Evolutionary conservation across 2,888 invertebrate species (phyloP), one percentile per base, ranked within the genome.

Genomic region (Perizoma affinitatum): DNA sequence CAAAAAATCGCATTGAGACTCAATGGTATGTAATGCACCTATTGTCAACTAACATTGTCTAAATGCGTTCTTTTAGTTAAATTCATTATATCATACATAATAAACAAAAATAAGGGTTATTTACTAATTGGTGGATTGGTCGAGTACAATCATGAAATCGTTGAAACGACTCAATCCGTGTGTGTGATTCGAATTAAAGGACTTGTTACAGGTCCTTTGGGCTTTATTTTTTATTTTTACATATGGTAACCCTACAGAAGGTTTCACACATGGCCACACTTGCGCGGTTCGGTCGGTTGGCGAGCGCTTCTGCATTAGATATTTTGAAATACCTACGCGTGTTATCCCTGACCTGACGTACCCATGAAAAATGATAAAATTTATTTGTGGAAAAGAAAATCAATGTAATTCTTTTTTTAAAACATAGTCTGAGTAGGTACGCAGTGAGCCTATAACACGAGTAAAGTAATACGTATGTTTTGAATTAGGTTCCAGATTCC

Each of bases 181-280:
- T 87, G 90, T 90, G 80, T 86, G 81, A 91, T 90, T 84, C 90
- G 88, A 84, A 90, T 92, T 90, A 91, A 79, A 78, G 83, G 83
- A 83, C 83, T 84, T 85, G 89, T 89, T 90, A 88, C 87, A 87
- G 81, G 82, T 82, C 67, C 76, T 75, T 75, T 68, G 69, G 71
- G 76, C 72, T 75, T 61, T 54, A 54, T 40, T 54, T 76, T 44
- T 76, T 75, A 82, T 86, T 86, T 86, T 84, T 79, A 80, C 78
- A 75, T 79, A 78, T 75, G 82, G 80, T 74, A 83, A 80, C 75
- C 63, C 63, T 76, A 77, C 80, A 78, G 78, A 80, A 80, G 80
- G 77, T 85, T 88, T 90, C 78, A 87, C 90, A 85, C 88, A 87
- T 89, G 90, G 82, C 67, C 84, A 85, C 82, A 81, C 82, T 74